A percentile compares a stretch with the other conserved stretches of the same genome.
Conservation (phyloP, 2,797 vertebrate genomes). For the Geranospiza caerulescens region DNA sequence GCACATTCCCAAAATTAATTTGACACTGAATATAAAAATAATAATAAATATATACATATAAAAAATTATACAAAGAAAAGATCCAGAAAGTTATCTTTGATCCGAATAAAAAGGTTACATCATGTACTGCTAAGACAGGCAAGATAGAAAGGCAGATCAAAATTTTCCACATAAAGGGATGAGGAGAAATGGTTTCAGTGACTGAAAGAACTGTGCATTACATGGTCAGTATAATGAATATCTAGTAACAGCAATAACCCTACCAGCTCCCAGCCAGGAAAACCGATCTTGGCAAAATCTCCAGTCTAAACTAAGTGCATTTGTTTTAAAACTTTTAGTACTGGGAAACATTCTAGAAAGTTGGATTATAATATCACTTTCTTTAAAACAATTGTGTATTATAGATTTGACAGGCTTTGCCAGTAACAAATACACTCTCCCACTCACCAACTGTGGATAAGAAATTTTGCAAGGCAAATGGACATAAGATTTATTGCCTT, state of each 20-base stretch:
- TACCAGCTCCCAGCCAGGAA: not conserved
- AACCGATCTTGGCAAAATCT: not conserved
- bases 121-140: not conserved
- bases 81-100: not conserved
- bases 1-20: not conserved
- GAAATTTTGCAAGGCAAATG: constrained; percentile 49
- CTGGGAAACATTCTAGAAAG: constrained; percentile 25
- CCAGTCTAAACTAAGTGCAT: not conserved
- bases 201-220: not conserved
- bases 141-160: not conserved
- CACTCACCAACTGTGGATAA: constrained; percentile 57
- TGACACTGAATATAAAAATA: not conserved
- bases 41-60: not conserved
- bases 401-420: constrained; percentile 36
- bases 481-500: constrained; percentile 36
- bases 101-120: not conserved
- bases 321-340: constrained; percentile 8
- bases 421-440: constrained; percentile 55
- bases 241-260: not conserved
- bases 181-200: not conserved
- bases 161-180: not conserved
- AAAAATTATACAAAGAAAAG: not conserved
- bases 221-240: not conserved
- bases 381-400: constrained; percentile 31
- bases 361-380: constrained; percentile 6